Percentiles rank a stretch among this genome's conserved stretches.
Conservation (phyloP, 2,113 vertebrate genomes). For the Engystomops pustulosus region DNA sequence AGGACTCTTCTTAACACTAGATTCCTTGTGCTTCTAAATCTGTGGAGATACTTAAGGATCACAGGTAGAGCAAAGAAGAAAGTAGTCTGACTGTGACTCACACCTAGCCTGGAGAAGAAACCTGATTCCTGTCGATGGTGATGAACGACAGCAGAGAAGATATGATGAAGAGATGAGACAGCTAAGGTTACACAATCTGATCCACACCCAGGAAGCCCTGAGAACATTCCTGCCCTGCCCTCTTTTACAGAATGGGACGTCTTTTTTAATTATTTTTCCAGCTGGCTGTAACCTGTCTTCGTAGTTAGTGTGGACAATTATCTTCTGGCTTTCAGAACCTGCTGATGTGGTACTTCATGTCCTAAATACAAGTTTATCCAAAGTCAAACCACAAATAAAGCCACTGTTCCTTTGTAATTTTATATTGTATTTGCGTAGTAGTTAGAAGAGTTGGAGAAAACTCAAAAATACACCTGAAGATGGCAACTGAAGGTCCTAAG, state of each 20-base stretch:
- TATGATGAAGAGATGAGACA: conserved; percentile 62
- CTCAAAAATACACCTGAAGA: not conserved
- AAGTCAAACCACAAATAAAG: not conserved
- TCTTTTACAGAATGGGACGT: conserved; percentile 69
- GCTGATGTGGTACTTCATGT: conserved; percentile 13
- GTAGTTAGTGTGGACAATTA: conserved; percentile 21
- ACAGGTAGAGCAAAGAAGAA: conserved; percentile 22
- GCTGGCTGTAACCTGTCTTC: conserved; percentile 46
- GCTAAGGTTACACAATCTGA: conserved; percentile 70
- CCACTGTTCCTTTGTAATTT: not conserved
- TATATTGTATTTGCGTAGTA: not conserved
- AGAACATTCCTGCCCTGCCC: conserved; percentile 73
- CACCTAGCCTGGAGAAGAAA: conserved; percentile 51
- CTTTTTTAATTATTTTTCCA: conserved; percentile 58
- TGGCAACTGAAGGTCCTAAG: not conserved
- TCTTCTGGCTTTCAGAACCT: conserved; percentile 27
- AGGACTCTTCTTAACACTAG: not conserved
- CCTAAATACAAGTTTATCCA: conserved; percentile 15
- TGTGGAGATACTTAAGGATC: not conserved
- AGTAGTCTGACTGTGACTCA: conserved; percentile 63
- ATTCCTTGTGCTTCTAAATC: conserved; percentile 5
- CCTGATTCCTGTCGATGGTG: conserved; percentile 62
- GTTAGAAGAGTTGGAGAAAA: too few species aligned
- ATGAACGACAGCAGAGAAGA: conserved; percentile 54
- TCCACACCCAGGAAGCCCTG: conserved; percentile 72